These are phyloP conservation scores for Habroteleia sp. DNA, from an alignment of 2,888 invertebrate genomes.

Conservation along the genomic window DNA sequence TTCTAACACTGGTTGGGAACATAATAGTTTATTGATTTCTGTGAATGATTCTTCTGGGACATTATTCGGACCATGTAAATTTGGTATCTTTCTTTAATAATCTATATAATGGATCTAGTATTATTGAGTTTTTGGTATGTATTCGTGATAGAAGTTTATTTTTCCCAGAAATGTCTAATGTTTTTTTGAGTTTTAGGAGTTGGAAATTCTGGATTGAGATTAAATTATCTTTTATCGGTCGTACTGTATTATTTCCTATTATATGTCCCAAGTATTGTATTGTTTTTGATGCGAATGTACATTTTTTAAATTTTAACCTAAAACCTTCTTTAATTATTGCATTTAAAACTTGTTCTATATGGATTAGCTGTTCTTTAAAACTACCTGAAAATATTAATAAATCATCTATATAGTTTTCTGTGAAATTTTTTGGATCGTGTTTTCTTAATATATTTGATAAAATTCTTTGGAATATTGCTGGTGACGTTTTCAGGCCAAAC, in stretches of 20 bases:
- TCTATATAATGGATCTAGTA: too few species aligned
- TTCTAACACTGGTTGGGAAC: too few species aligned
- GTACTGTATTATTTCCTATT: conserved; percentile 16
- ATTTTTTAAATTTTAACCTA: conserved; percentile 50
- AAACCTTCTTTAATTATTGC: conserved; percentile 62
- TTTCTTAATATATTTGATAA: conserved; percentile 47
- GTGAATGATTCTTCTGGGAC: too few species aligned
- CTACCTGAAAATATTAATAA: conserved; percentile 43
- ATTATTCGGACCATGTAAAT: too few species aligned
- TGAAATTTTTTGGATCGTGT: conserved; percentile 19
- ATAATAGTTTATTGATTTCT: too few species aligned
- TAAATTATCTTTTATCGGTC: conserved; percentile 61
- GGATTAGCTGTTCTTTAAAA: conserved; percentile 42
- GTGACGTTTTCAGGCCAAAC: conserved; percentile 54
- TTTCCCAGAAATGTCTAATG: too few species aligned
- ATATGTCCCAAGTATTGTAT: conserved; percentile 23
- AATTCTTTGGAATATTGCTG: conserved; percentile 60
- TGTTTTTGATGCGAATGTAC: conserved; percentile 15
- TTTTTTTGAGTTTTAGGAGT: too few species aligned
- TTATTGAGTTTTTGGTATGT: too few species aligned
- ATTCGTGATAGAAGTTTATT: too few species aligned
- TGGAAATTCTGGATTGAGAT: conserved; percentile 41
- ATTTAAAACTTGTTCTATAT: conserved; percentile 31
- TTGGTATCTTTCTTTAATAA: too few species aligned
- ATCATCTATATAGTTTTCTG: conserved; percentile 53